Evolutionary conservation across 2,888 invertebrate species (phyloP).

Genomic region (Tachina lurida): DNA sequence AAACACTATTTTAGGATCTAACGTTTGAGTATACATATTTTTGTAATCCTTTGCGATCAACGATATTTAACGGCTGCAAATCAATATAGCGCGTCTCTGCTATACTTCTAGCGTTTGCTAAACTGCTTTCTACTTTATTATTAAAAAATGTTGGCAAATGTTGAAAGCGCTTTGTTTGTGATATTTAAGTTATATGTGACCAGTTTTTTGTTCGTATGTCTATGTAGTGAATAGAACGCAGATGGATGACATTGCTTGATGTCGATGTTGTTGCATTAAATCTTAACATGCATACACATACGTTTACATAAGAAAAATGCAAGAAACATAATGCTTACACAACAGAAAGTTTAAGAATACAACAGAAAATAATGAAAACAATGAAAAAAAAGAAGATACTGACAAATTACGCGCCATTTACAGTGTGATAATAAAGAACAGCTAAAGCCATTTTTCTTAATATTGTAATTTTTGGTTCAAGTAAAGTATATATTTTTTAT

Average conservation of each 20-base stretch:
- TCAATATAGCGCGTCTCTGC: constrained; percentile 28
- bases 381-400: no score
- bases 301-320: neutral
- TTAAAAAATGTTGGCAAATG: constrained; percentile 16
- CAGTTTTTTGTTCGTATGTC: neutral
- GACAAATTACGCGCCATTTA: no score
- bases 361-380: no score
- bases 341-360: no score
- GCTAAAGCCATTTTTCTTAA: no score
- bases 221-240: constrained; percentile 13
- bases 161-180: constrained; percentile 21
- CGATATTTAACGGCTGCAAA: constrained; percentile 11
- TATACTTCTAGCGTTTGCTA: constrained; percentile 3
- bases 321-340: no score
- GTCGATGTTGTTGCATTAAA: constrained; percentile 14
- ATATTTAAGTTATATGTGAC: neutral
- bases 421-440: no score
- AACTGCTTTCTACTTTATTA: constrained; percentile 21
- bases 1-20: neutral
- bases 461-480: no score
- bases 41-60: constrained; percentile 30
- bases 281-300: neutral
- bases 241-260: neutral
- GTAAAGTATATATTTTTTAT: no score
- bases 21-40: constrained; percentile 3